Conservation (phyloP, 2,888 invertebrate species). For the Punctoribates punctum region DNA sequence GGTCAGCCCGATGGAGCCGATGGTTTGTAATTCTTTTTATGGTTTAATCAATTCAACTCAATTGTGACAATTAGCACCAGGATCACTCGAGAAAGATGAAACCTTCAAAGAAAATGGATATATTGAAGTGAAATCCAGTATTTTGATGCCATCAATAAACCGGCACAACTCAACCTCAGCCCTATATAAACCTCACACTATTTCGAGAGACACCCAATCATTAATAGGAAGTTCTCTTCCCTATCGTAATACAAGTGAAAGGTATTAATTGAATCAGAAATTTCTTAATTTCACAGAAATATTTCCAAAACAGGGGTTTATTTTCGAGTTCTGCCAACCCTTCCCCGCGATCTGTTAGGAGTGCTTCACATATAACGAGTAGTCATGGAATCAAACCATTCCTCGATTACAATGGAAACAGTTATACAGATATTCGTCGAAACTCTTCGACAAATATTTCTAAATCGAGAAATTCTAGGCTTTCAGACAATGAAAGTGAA, state of each 20-base stretch:
- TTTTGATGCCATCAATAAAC: conserved; percentile 43
- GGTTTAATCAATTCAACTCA: background rate
- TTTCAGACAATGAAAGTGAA: conserved; percentile 87
- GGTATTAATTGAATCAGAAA: conserved; percentile 26
- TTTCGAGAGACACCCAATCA: conserved; percentile 13
- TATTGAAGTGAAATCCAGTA: conserved; percentile 38
- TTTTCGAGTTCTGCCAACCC: conserved; percentile 50
- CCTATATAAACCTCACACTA: conserved; percentile 18
- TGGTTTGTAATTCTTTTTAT: conserved; percentile 42
- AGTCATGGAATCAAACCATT: conserved; percentile 15
- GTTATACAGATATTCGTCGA: conserved; percentile 22
- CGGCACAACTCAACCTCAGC: conserved; percentile 39
- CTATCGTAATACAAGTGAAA: conserved; percentile 22
- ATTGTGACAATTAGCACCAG: too few species aligned
- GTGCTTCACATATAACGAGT: conserved; percentile 45
- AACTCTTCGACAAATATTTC: conserved; percentile 41
- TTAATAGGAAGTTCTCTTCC: conserved; percentile 2
- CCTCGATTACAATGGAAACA: conserved; percentile 38
- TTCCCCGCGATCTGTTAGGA: conserved; percentile 71
- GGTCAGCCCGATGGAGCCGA: conserved; percentile 49
- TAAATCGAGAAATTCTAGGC: conserved; percentile 52
- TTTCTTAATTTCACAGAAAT: too few species aligned
- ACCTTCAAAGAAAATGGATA: conserved; percentile 43
- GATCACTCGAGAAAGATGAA: conserved; percentile 43
- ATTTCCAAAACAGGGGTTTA: conserved; percentile 46